Evolutionary conservation across 2,888 invertebrate genomes (phyloP).

Genomic region (Gandaritis pyraliata): DNA sequence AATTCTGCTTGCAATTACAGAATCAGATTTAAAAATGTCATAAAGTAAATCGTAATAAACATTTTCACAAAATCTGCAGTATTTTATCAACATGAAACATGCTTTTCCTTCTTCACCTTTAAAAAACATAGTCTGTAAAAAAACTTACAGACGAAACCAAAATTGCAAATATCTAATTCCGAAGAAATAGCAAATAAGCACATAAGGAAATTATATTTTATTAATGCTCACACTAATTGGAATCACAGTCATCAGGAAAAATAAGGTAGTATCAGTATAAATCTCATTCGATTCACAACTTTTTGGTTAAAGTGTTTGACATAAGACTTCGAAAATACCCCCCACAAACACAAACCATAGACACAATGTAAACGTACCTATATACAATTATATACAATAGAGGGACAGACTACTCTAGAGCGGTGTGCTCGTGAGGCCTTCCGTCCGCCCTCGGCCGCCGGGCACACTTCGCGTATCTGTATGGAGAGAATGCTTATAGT

Average conservation of each 20-base stretch:
- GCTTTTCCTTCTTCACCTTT: too few species aligned
- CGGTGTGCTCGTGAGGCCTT: constrained; percentile 59
- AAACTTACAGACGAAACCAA: too few species aligned
- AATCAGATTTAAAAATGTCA: not conserved
- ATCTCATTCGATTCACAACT: too few species aligned
- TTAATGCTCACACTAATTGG: too few species aligned
- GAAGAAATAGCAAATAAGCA: too few species aligned
- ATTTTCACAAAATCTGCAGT: not conserved
- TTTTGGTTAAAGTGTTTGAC: too few species aligned
- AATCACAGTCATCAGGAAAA: too few species aligned
- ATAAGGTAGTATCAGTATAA: too few species aligned
- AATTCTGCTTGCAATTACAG: not conserved
- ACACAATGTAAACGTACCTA: constrained; percentile 81
- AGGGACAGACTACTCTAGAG: constrained; percentile 66
- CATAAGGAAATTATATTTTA: too few species aligned
- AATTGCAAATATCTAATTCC: too few species aligned
- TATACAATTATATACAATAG: constrained; percentile 75
- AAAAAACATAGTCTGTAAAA: too few species aligned
- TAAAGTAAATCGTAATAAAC: not conserved
- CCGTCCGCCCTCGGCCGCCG: constrained; percentile 73
- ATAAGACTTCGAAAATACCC: constrained; percentile 28
- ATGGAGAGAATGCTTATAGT: constrained; percentile 49
- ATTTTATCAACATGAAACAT: too few species aligned
- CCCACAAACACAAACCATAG: constrained; percentile 23
- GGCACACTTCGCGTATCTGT: constrained; percentile 72